Evolutionary conservation across 1,140 invertebrate species (phyloP).

Genomic region (Schlechtendalia chinensis): DNA sequence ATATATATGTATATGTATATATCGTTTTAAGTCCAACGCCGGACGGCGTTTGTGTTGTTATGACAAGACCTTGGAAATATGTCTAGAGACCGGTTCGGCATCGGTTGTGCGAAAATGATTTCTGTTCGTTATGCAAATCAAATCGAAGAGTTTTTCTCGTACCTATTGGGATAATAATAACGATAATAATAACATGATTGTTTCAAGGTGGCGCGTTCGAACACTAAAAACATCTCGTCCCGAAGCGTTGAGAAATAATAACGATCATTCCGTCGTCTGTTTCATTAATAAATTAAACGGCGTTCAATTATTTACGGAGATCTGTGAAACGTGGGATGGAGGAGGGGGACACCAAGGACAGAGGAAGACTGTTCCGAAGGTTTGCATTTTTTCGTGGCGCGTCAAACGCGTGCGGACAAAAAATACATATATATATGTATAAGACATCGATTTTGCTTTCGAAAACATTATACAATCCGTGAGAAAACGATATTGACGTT

Average conservation of each 20-base stretch:
- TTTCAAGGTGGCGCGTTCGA: too few relatives aligned
- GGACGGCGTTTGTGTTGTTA: neutral
- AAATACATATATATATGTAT: too few relatives aligned
- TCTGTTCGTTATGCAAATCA: neutral
- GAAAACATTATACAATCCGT: slow-evolving; percentile 27
- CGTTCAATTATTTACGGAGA: slow-evolving; percentile 10
- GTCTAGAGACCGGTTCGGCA: neutral
- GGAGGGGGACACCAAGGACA: slow-evolving; percentile 32
- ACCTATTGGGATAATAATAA: too few relatives aligned
- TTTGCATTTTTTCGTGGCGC: neutral
- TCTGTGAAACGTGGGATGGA: neutral
- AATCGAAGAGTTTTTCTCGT: neutral
- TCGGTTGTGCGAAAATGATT: neutral
- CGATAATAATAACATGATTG: too few relatives aligned
- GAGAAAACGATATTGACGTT: slow-evolving; percentile 33
- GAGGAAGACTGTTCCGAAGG: neutral
- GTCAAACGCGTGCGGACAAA: too few relatives aligned
- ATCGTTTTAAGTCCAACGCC: neutral
- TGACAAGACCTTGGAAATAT: neutral
- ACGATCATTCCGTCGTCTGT: neutral
- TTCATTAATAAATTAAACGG: slow-evolving; percentile 16
- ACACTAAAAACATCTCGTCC: neutral
- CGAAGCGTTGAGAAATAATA: neutral
- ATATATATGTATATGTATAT: too few relatives aligned
- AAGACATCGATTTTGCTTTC: neutral